Evolutionary conservation across 2,888 invertebrate genomes (phyloP), one percentile per base, ranked within the genome.

Genomic region (Drosophila rubida): DNA sequence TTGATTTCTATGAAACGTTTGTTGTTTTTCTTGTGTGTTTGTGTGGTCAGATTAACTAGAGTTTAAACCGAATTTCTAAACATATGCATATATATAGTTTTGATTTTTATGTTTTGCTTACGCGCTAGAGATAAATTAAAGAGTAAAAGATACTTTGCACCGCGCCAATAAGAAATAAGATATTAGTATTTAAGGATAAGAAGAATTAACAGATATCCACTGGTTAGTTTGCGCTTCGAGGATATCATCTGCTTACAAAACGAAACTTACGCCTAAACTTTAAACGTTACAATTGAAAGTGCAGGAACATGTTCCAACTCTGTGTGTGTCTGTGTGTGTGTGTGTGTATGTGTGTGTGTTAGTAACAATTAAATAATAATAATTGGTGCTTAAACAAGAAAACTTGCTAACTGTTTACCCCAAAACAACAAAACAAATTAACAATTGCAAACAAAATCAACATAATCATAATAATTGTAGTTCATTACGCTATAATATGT

Each of bases 281-380:
- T 19, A 51, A 51, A 19, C 16, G 39, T 27, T 41, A 41, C n/a
- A 27, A n/a, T 49, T 72, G 44, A 63, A 82, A 62, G 81, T 82
- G 88, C 80, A 86, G 86, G 88, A 88, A 82, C 88, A 71, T 83
- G 64, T 62, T 86, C 84, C 81, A 87, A 76, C 69, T 69, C 42
- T 63, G 44, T 72, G 51, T 69, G 61, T n/a, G n/a, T n/a, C n/a
- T n/a, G n/a, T n/a, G n/a, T n/a, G n/a, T n/a, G n/a, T n/a, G n/a
- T 74, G 45, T 64, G 51, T 74, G 13, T 55, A 9, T 30, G 32
- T 14, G 54, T 59, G 44, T 60, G 63, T 73, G 78, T 82, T 79
- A 86, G 74, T 86, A 73, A 85, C 81, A 87, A 67, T 66, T 76
- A 67, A 63, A 75, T 62, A 76, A 74, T 68, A 66, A 70, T 65